Conservation (phyloP, 1,140 invertebrate species). For the Goniozus legneri region DNA sequence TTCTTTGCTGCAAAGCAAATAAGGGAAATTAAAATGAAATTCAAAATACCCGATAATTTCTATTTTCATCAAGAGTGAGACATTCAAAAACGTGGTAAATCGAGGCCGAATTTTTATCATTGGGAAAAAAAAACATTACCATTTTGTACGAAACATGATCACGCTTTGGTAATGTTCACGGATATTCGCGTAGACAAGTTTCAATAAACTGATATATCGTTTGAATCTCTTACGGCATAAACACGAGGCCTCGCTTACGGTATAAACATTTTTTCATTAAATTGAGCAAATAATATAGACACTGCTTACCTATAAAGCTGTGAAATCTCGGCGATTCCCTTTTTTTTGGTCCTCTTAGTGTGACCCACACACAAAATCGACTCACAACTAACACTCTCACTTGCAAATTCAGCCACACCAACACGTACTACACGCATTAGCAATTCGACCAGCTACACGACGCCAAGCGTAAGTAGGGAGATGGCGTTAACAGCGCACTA, state of each 20-base stretch:
- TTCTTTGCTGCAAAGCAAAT: conserved; percentile 42
- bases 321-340: conserved; percentile 21
- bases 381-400: too few species aligned
- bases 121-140: conserved; percentile 33
- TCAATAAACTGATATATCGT: conserved; percentile 11
- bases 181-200: conserved; percentile 16
- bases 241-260: background rate
- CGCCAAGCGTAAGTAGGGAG: too few species aligned
- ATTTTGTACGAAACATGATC: conserved; percentile 49
- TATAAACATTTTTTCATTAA: conserved; percentile 11
- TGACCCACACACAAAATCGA: conserved; percentile 19
- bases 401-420: too few species aligned
- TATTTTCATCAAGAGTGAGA: conserved; percentile 3
- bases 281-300: conserved; percentile 9
- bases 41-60: conserved; percentile 15
- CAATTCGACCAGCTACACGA: background rate
- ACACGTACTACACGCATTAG: background rate
- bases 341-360: conserved; percentile 14
- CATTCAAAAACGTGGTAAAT: conserved; percentile 1
- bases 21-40: conserved; percentile 1
- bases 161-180: conserved; percentile 5
- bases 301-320: conserved; percentile 18
- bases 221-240: conserved; percentile 10
- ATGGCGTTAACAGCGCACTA: too few species aligned
- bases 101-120: background rate